These are phyloP conservation scores for Pterostichus niger DNA, from an alignment of 2,888 invertebrate genomes.

Conservation along the genomic window DNA sequence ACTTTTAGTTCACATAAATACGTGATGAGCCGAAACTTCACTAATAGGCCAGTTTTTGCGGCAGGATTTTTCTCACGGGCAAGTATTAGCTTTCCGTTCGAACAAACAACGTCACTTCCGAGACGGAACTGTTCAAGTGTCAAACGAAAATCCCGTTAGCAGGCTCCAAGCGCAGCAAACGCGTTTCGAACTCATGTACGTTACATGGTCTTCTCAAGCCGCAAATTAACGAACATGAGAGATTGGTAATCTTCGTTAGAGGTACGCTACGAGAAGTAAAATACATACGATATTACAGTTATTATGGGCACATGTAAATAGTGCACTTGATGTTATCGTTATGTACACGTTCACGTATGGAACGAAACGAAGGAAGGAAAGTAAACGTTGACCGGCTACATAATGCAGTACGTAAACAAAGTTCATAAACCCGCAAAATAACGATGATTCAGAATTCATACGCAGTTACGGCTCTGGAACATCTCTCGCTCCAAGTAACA, in stretches of 20 bases:
- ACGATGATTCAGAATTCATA: slow-evolving; percentile 64
- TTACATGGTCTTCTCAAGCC: slow-evolving; percentile 23
- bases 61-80: slow-evolving; percentile 42
- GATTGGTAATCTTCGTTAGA: slow-evolving; percentile 26
- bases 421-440: slow-evolving; percentile 64
- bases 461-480: slow-evolving; percentile 61
- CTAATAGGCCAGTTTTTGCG: slow-evolving; percentile 53
- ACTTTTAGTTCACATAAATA: slow-evolving; percentile 54
- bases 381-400: slow-evolving; percentile 41
- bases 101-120: slow-evolving; percentile 52
- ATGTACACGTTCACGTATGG: slow-evolving; percentile 1
- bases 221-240: slow-evolving; percentile 50
- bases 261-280: neutral
- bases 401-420: slow-evolving; percentile 57
- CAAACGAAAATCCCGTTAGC: slow-evolving; percentile 54
- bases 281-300: slow-evolving; percentile 22
- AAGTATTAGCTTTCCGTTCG: slow-evolving; percentile 50
- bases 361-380: neutral
- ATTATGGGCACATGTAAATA: slow-evolving; percentile 40
- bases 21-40: slow-evolving; percentile 55
- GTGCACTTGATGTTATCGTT: neutral
- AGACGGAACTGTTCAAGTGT: slow-evolving; percentile 58
- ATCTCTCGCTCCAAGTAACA: slow-evolving; percentile 60
- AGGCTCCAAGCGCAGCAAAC: slow-evolving; percentile 30
- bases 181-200: slow-evolving; percentile 3